Conservation (phyloP, 37 sponge, comb jelly and placozoan species). For the Diacarnus erythraeanus region DNA sequence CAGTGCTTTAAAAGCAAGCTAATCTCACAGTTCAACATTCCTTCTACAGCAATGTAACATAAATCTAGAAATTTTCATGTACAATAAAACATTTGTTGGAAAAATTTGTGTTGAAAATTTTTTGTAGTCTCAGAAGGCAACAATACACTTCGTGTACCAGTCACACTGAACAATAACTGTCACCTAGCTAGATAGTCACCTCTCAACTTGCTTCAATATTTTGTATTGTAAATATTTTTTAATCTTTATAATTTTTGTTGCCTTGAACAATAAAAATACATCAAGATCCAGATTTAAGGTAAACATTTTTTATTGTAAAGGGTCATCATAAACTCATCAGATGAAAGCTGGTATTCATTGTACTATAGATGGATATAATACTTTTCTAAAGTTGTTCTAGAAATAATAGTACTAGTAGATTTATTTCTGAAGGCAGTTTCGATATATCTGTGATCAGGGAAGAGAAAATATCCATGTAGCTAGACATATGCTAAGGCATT, state of each 20-base stretch:
- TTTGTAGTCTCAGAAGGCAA: no score
- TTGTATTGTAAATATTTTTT: background rate
- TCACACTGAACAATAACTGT: no score
- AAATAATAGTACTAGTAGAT: conserved; percentile 46
- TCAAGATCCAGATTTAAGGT: background rate
- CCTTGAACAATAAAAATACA: background rate
- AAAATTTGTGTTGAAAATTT: no score
- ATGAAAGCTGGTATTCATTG: conserved; percentile 35
- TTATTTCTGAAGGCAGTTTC: conserved; percentile 18
- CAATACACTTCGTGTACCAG: no score
- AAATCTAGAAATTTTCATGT: no score
- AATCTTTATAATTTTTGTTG: background rate
- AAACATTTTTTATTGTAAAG: conserved; percentile 19
- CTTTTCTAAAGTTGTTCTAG: conserved; percentile 32
- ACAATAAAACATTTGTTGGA: no score
- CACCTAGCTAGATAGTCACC: conserved; percentile 66
- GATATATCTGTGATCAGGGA: conserved; percentile 51
- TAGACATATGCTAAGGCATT: conserved; percentile 44
- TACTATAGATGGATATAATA: conserved; percentile 36
- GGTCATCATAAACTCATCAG: conserved; percentile 48
- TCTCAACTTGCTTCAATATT: conserved; percentile 60
- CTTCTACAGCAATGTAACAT: no score
- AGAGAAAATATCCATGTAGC: conserved; percentile 53
- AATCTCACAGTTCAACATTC: no score
- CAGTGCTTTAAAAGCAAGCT: no score